Conservation (phyloP, 2,888 invertebrate genomes). For the Scaptomyza reducta region DNA sequence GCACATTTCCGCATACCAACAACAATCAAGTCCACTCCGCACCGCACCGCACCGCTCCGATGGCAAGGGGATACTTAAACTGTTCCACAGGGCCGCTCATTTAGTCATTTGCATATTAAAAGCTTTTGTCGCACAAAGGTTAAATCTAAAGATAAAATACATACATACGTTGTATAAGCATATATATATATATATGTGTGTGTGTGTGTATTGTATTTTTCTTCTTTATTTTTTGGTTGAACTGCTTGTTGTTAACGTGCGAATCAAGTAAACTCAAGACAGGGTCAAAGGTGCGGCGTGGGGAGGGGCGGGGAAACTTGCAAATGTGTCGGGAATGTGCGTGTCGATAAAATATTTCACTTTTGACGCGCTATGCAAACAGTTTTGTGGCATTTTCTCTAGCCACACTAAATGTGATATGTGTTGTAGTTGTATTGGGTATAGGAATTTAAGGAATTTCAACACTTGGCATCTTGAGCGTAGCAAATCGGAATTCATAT, state of each 20-base stretch:
- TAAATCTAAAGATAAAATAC: constrained; percentile 75
- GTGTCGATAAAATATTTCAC: constrained; percentile 75
- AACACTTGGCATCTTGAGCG: constrained; percentile 42
- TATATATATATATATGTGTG: constrained; percentile 13
- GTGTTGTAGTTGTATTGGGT: constrained; percentile 3
- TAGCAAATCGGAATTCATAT: constrained; percentile 3
- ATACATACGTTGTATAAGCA: constrained; percentile 4
- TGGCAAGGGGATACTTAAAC: constrained; percentile 28
- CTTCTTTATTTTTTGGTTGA: constrained; percentile 18
- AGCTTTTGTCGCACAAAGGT: constrained; percentile 81
- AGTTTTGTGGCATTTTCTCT: constrained; percentile 69
- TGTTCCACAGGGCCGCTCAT: constrained; percentile 58
- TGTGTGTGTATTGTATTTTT: constrained; percentile 22
- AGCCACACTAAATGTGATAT: constrained; percentile 23
- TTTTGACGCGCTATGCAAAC: constrained; percentile 76
- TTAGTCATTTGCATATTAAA: constrained; percentile 80
- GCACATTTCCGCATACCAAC: constrained; percentile 61
- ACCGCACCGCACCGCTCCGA: neutral
- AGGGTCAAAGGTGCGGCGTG: constrained; percentile 22
- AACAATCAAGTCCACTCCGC: constrained; percentile 1
- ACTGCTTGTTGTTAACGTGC: constrained; percentile 72
- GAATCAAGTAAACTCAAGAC: constrained; percentile 58
- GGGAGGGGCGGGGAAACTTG: too few species aligned
- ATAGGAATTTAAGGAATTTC: constrained; percentile 33
- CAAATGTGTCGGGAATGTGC: constrained; percentile 60